Evolutionary conservation across 2,888 invertebrate genomes (phyloP).

Genomic region (Punctoribates punctum): DNA sequence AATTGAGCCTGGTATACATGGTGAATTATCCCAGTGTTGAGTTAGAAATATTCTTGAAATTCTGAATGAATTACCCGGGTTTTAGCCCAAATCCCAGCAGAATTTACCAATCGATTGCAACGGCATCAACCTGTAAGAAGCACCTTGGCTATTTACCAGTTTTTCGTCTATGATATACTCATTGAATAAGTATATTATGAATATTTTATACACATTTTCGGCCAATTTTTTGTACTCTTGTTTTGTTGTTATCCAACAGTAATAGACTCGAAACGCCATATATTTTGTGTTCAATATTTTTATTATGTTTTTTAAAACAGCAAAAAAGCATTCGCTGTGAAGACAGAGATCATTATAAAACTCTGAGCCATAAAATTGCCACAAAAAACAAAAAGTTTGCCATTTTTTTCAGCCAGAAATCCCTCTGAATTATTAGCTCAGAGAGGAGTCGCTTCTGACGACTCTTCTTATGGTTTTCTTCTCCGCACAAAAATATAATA

Average conservation of each 20-base stretch:
- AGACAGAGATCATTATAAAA: constrained; percentile 8
- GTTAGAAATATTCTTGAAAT: no score
- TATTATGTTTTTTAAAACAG: neutral
- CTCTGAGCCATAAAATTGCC: neutral
- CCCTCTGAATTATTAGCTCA: neutral
- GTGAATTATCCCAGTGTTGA: no score
- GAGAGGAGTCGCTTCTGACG: neutral
- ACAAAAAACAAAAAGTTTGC: no score
- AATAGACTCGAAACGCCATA: neutral
- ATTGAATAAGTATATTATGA: constrained; percentile 25
- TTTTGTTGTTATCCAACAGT: neutral
- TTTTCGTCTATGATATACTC: neutral
- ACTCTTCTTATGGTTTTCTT: neutral
- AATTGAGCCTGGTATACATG: no score
- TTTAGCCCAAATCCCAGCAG: no score
- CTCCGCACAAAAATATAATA: neutral
- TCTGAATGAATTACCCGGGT: no score
- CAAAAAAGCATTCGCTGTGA: neutral
- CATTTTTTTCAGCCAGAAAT: neutral
- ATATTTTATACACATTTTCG: constrained; percentile 17
- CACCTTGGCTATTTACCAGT: no score
- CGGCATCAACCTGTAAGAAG: no score
- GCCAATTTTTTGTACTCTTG: neutral
- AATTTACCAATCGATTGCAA: no score
- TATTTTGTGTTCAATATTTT: constrained; percentile 2